phyloP scores from a whole-genome alignment of 2,888 invertebrate species.

The Lobophora halterata region DNA sequence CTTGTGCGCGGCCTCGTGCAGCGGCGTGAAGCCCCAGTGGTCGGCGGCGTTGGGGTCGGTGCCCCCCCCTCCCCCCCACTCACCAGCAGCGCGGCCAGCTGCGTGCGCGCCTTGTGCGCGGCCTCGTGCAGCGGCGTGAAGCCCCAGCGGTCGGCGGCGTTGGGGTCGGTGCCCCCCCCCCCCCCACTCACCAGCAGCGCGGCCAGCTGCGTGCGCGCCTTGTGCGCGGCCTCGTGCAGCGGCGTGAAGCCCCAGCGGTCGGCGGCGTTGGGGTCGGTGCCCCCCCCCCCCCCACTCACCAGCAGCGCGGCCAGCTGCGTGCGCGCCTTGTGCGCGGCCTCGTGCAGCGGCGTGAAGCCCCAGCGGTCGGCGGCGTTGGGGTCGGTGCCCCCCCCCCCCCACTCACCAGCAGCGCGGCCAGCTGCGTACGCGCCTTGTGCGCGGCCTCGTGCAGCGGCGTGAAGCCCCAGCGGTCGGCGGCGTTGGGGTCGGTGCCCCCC shows the following conservation, averaged over 20 bases:
- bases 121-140: slow-evolving; percentile 97
- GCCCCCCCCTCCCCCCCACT: too few relatives aligned
- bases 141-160: slow-evolving; percentile 97
- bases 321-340: slow-evolving; percentile 97
- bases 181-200: too few relatives aligned
- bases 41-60: slow-evolving; percentile 98
- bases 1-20: slow-evolving; percentile 98
- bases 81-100: slow-evolving; percentile 95
- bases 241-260: slow-evolving; percentile 98
- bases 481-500: slow-evolving; percentile 97
- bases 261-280: slow-evolving; percentile 96
- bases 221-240: slow-evolving; percentile 97
- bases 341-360: slow-evolving; percentile 97
- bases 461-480: slow-evolving; percentile 97
- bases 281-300: too few relatives aligned
- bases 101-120: slow-evolving; percentile 97
- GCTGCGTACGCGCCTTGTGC: slow-evolving; percentile 96
- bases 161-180: slow-evolving; percentile 97
- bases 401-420: slow-evolving; percentile 95
- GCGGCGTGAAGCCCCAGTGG: slow-evolving; percentile 96
- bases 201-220: slow-evolving; percentile 96
- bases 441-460: slow-evolving; percentile 98
- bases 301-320: slow-evolving; percentile 96
- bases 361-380: slow-evolving; percentile 97
- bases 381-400: too few relatives aligned